Evolutionary conservation across 2,113 vertebrate species (phyloP), one percentile per base, ranked within the genome.

Genomic region (Nymphicus hollandicus): DNA sequence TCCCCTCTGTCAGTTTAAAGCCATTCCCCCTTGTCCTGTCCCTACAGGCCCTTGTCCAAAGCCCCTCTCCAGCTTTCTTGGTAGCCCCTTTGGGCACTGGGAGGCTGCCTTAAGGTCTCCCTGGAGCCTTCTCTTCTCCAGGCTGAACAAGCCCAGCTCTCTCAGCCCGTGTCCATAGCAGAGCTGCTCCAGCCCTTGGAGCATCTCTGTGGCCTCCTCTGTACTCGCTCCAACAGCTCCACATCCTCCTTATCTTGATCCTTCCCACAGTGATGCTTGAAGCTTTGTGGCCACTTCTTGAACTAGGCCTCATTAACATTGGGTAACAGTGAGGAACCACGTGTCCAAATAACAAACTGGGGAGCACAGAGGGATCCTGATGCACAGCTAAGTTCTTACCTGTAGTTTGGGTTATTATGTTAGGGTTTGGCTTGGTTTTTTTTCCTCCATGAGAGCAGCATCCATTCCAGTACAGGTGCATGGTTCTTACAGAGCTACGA

Each of bases 401-500:
- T 58, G 55, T 58, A 58, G 33, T 35, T 58, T 4, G 14, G 37
- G 33, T 18, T 52, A 3, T 39, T 16, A 2, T 5, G 1, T 35
- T 4, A 1, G 3, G 24, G 9, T 3, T 28, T 31, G 12, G 25
- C 2, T 17, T 43, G 29, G 13, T 10, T 17, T 46, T 46, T 17
- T 37, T 56, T 29, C 5, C 23, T 52, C 31, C 2, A 0, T 35
- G 13, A 24, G 24, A 50, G 4, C 19, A 53, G 33, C 43, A 17
- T 11, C 61, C 28, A 0, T 13, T 23, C 22, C 20, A 20, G 24
- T 28, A 5, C 61, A 50, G 61, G 53, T 13, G 4, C 27, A 0
- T 5, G 17, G 14, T 61, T 71, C 72, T 37, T 5, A 2, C 10
- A 11, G 72, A n/a, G 44, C 27, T 41, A 1, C 5, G 0, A 0